Percentiles rank a stretch among this genome's conserved stretches.
phyloP scores from a whole-genome alignment of 2,888 invertebrate genomes.

The Sepiola atlantica region DNA sequence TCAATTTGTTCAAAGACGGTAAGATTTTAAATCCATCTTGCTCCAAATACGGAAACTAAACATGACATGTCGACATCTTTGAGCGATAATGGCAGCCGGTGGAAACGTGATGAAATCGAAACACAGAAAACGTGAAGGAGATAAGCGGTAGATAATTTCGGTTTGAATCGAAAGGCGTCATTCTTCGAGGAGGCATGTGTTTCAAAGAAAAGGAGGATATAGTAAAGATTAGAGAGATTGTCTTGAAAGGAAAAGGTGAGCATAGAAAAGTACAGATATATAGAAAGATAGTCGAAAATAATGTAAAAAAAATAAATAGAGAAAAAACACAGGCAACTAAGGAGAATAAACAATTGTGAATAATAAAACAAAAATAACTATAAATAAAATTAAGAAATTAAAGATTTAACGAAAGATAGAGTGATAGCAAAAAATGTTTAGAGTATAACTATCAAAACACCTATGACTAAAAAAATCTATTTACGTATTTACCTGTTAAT shows the following conservation, averaged over 20 bases:
- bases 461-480: too few species aligned
- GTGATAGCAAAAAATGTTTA: too few species aligned
- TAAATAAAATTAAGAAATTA: not conserved
- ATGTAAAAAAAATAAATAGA: not conserved
- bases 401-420: not conserved
- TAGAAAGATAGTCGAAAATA: not conserved
- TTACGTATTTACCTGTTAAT: too few species aligned
- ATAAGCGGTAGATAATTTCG: not conserved
- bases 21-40: slow-evolving; percentile 8
- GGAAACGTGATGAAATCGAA: not conserved
- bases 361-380: not conserved
- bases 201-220: not conserved
- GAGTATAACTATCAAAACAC: too few species aligned
- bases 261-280: not conserved
- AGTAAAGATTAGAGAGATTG: not conserved
- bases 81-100: not conserved
- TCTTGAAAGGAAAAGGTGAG: too few species aligned
- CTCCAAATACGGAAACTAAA: not conserved
- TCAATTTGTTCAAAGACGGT: not conserved
- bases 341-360: not conserved
- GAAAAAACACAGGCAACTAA: not conserved
- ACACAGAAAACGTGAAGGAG: not conserved
- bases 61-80: not conserved
- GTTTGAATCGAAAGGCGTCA: not conserved
- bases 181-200: not conserved